Base-by-base conservation (phyloP, 1,140 invertebrate genomes). In the Venturia canescens region DNA sequence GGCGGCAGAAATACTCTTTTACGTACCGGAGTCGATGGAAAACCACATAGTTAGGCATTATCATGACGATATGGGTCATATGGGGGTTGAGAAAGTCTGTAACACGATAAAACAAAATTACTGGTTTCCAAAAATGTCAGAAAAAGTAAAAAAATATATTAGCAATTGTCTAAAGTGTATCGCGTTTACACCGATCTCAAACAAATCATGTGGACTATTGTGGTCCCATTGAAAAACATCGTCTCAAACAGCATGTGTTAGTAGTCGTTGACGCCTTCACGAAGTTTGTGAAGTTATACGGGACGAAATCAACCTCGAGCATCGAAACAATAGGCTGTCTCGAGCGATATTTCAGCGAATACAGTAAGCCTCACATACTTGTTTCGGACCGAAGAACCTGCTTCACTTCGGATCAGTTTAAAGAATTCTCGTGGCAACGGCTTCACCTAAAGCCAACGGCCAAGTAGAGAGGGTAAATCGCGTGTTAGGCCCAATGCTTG, bases 401-500 rank as follows among this genome's bases (percentile, higher is more conserved):
- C 13, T 63, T 63, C 16, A 63, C 60, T 7, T 63, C 23, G 7
- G 27, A 63, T 27, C 23, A 63, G 60, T 63, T 63, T 13, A 0
- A 27, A 23, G 60, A 63, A 13, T 63, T 23, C 57, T 63, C 57
- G 57, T 63, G 21, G 57, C 57, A 9, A 63, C 57, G 1, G 57
- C 16, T 3, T 63, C 31, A 21, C 53, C 53, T 4, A 57, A 57
- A n/a, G 53, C 53, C 53, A 57, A 57, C 53, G 53, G 53, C 53
- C 53, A 57, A n/a, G 53, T 57, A 4, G 53, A 57, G 16, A 11
- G 53, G 3, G 53, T 57, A 18, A 57, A 53, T 86, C 66, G 80
- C 21, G 26, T 63, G 7, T 21, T 63, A 11, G 57, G 57, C 5
- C 77, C 79, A n/a, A 83, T 86, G 67, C 63, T 83, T 27, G 72